Evolutionary conservation across 1,140 invertebrate species (phyloP).

Genomic region (Drosophila orena): DNA sequence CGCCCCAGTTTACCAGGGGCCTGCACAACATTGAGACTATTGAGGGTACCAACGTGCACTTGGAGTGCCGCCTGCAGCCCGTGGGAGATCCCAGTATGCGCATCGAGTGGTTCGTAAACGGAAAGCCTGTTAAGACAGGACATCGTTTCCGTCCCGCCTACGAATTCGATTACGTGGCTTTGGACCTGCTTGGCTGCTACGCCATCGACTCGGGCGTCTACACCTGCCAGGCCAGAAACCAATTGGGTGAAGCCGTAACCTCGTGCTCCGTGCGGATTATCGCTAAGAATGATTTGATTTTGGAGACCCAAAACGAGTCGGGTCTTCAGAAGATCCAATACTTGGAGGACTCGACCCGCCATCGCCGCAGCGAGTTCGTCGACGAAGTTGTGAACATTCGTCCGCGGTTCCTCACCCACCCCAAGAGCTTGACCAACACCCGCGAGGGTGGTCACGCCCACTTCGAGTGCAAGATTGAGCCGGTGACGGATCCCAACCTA

Average conservation of each 20-base stretch:
- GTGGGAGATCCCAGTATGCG: conserved; percentile 97
- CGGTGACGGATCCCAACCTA: conserved; percentile 96
- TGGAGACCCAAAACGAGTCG: conserved; percentile 94
- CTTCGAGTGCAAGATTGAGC: conserved; percentile 98
- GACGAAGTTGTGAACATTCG: conserved; percentile 93
- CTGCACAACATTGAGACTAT: conserved; percentile 96
- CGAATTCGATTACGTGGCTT: conserved; percentile 98
- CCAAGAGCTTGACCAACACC: conserved; percentile 93
- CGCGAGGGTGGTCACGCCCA: conserved; percentile 97
- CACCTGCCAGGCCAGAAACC: conserved; percentile 96
- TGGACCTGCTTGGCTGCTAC: conserved; percentile 98
- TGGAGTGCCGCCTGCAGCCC: conserved; percentile 96
- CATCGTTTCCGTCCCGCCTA: conserved; percentile 98
- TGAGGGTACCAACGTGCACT: conserved; percentile 96
- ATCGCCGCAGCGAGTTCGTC: conserved; percentile 92
- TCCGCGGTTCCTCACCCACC: conserved; percentile 93
- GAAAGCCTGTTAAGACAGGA: conserved; percentile 93
- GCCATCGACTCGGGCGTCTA: conserved; percentile 98
- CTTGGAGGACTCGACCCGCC: conserved; percentile 94
- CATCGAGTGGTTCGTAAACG: conserved; percentile 99
- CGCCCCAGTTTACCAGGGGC: conserved; percentile 94
- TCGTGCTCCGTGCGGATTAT: conserved; percentile 94
- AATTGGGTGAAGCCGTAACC: conserved; percentile 96
- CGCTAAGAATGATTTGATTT: conserved; percentile 93
- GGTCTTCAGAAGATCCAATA: conserved; percentile 96